Conservation (phyloP, 2,797 vertebrate species). For the Hipposideros larvatus region DNA sequence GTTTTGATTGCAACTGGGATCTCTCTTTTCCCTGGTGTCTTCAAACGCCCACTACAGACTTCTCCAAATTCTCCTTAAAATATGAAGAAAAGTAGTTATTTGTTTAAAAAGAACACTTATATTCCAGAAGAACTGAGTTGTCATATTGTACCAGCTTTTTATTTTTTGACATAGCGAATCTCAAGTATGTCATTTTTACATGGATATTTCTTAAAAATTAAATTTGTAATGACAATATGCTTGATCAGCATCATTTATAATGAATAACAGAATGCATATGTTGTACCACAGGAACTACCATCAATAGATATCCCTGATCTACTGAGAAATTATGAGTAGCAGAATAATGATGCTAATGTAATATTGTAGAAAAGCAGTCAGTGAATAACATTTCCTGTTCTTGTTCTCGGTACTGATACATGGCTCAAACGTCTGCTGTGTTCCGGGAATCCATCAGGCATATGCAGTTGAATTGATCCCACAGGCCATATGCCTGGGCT, state of each 20-base stretch:
- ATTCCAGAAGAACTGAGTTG: neutral
- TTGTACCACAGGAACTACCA: neutral
- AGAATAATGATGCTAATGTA: constrained; percentile 54
- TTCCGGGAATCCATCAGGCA: constrained; percentile 31
- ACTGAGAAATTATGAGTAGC: constrained; percentile 39
- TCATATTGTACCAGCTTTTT: neutral
- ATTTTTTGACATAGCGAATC: neutral
- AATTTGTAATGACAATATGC: neutral
- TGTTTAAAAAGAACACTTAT: constrained; percentile 35
- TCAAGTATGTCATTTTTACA: constrained; percentile 31
- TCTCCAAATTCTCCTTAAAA: constrained; percentile 97
- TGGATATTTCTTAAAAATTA: constrained; percentile 49
- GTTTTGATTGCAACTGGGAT: constrained; percentile 98
- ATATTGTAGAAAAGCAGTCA: constrained; percentile 56
- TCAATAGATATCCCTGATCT: neutral
- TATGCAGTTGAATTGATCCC: neutral
- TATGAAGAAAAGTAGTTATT: constrained; percentile 43
- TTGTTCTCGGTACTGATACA: neutral
- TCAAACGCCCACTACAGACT: constrained; percentile 96
- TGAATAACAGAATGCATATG: constrained; percentile 4
- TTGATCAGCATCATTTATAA: constrained; percentile 7
- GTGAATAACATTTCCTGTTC: constrained; percentile 26
- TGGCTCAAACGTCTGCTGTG: constrained; percentile 14
- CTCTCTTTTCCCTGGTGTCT: constrained; percentile 95
- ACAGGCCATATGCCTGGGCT: neutral